Evolutionary conservation across 2,888 invertebrate genomes (phyloP).

Genomic region (Capitulum mitella): DNA sequence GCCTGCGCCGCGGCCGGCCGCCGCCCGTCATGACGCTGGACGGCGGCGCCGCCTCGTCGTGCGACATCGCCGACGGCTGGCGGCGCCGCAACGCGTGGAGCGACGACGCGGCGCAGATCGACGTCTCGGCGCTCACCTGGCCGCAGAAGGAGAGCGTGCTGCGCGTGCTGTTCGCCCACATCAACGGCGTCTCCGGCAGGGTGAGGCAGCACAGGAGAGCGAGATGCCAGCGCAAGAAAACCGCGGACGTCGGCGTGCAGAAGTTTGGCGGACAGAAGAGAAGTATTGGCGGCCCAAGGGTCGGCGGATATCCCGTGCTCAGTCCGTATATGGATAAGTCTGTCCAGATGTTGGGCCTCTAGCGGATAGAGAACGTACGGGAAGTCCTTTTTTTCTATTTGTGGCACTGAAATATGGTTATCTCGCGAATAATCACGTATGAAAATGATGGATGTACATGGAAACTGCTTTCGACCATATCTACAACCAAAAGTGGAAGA

Average conservation of each 20-base stretch:
- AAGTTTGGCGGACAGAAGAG: conserved; percentile 12
- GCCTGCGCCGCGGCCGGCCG: background rate
- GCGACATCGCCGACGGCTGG: background rate
- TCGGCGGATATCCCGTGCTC: background rate
- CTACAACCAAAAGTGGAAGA: no score
- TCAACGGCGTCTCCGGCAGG: background rate
- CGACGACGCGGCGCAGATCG: background rate
- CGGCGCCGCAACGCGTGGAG: background rate
- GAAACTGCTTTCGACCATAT: no score
- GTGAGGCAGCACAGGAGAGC: background rate
- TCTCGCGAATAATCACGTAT: no score
- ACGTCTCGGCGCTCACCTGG: conserved; percentile 2
- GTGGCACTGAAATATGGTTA: no score
- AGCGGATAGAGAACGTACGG: no score
- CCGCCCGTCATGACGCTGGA: background rate
- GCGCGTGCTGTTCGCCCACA: conserved; percentile 11
- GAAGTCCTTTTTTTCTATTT: no score
- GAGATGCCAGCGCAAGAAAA: background rate
- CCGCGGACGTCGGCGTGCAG: background rate
- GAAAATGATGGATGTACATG: no score
- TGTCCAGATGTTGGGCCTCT: background rate
- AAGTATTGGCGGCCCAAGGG: background rate
- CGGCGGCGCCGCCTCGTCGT: background rate
- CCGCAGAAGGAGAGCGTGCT: conserved; percentile 18
- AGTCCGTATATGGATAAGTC: background rate